A percentile compares a stretch with the other conserved stretches of the same genome.
Conservation (phyloP, 37 sponge, comb jelly and placozoan genomes). For the Mnemiopsis leidyi region DNA sequence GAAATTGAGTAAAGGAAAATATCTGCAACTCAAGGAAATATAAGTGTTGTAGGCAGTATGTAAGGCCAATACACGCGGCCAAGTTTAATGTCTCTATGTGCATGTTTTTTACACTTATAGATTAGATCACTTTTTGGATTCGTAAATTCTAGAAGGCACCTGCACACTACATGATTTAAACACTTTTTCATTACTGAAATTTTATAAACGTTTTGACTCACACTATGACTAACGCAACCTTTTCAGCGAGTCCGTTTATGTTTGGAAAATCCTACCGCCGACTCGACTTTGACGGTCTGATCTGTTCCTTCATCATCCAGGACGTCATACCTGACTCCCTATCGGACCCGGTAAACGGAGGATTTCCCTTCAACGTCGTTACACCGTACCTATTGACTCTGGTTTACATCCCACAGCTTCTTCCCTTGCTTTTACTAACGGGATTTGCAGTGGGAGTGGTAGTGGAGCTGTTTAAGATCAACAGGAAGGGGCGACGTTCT, state of each 20-base stretch:
- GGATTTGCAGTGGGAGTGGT: neutral
- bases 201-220: too few relatives aligned
- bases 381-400: neutral
- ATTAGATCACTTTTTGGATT: too few relatives aligned
- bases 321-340: constrained; percentile 23
- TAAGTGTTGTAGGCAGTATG: too few relatives aligned
- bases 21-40: too few relatives aligned
- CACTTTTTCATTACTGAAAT: neutral
- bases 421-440: neutral
- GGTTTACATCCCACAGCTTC: constrained; percentile 22
- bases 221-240: too few relatives aligned
- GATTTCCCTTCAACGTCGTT: neutral
- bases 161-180: too few relatives aligned
- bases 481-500: neutral
- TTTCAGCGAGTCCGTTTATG: constrained; percentile 16
- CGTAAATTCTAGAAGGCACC: too few relatives aligned
- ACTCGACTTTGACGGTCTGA: neutral
- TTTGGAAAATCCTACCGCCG: neutral
- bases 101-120: too few relatives aligned
- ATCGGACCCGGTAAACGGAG: neutral
- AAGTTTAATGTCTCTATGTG: too few relatives aligned
- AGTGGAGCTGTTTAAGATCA: constrained; percentile 9
- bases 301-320: neutral
- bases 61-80: too few relatives aligned
- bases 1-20: too few relatives aligned